phyloP scores from a whole-genome alignment of 2,797 vertebrate genomes.

The Sparidentex hasta region DNA sequence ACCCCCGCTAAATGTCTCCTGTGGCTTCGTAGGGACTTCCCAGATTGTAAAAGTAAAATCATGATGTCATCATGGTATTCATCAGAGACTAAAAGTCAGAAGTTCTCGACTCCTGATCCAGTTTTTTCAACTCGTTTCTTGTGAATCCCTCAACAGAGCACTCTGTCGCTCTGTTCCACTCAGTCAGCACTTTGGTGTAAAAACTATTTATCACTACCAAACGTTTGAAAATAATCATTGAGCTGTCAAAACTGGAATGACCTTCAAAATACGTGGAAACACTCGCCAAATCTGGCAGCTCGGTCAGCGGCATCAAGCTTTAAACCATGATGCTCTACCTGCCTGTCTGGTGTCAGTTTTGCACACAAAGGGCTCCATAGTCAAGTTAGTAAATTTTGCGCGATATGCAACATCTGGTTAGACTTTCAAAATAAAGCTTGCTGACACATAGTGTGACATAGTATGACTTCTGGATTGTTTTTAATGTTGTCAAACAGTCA shows the following conservation, averaged over 20 bases:
- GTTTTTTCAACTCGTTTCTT: not conserved
- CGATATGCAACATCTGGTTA: too few species aligned
- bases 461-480: too few species aligned
- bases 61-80: not conserved
- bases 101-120: not conserved
- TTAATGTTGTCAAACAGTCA: too few species aligned
- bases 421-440: too few species aligned
- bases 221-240: not conserved
- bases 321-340: too few species aligned
- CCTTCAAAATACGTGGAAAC: not conserved
- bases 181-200: not conserved
- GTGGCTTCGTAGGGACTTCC: slow-evolving; percentile 12
- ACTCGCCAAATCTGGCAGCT: too few species aligned
- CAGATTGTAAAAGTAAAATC: not conserved
- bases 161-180: not conserved
- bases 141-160: not conserved
- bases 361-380: too few species aligned
- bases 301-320: too few species aligned
- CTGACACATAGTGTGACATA: too few species aligned
- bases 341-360: too few species aligned
- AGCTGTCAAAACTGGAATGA: not conserved
- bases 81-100: not conserved
- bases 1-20: not conserved
- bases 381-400: too few species aligned
- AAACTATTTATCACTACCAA: not conserved